Evolutionary conservation across 2,888 invertebrate genomes (phyloP).

Genomic region (Lissocephala sabroskyi): DNA sequence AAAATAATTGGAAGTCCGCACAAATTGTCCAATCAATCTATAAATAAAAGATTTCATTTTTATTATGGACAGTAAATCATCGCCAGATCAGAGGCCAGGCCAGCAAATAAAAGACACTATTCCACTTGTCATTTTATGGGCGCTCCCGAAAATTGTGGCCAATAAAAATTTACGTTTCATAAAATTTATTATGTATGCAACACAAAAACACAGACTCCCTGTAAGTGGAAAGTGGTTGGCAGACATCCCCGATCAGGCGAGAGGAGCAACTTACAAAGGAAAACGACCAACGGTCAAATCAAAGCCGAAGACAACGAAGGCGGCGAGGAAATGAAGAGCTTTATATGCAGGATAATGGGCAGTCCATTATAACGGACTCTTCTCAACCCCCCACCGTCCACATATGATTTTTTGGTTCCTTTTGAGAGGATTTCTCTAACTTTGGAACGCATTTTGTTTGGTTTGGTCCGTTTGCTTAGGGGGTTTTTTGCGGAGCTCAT

Average conservation of each 20-base stretch:
- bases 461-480: background rate
- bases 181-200: constrained; percentile 64
- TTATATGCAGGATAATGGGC: constrained; percentile 62
- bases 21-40: constrained; percentile 11
- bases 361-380: constrained; percentile 44
- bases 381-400: background rate
- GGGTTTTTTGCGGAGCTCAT: constrained; percentile 11
- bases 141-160: constrained; percentile 52
- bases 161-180: constrained; percentile 66
- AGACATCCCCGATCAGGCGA: constrained; percentile 32
- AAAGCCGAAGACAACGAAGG: constrained; percentile 35
- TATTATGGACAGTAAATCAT: constrained; percentile 33
- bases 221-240: too few species aligned
- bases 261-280: background rate
- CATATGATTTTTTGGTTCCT: too few species aligned
- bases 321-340: constrained; percentile 49
- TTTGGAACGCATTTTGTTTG: constrained; percentile 19
- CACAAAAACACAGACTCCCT: constrained; percentile 35
- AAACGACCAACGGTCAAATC: constrained; percentile 20
- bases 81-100: background rate
- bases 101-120: background rate
- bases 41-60: constrained; percentile 52
- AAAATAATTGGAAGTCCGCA: too few species aligned
- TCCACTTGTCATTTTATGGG: constrained; percentile 46
- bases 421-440: constrained; percentile 2